Conservation (phyloP, 2,888 invertebrate species). For the Eupithecia insigniata region DNA sequence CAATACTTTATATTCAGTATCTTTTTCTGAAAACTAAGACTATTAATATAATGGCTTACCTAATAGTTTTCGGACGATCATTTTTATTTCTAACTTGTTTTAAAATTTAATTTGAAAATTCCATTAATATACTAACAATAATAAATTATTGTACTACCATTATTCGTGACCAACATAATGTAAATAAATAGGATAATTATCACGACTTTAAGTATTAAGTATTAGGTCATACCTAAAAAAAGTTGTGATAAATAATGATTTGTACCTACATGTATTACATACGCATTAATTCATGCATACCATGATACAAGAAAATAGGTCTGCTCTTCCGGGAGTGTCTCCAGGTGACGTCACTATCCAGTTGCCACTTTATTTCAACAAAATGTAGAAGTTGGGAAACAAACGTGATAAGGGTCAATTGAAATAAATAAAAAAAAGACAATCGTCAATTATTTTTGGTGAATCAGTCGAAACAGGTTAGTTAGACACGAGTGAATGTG, state of each 20-base stretch:
- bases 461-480: too few relatives aligned
- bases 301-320: too few relatives aligned
- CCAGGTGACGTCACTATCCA: too few relatives aligned
- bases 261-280: not conserved
- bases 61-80: slow-evolving; percentile 18
- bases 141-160: slow-evolving; percentile 1
- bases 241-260: not conserved
- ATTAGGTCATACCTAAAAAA: too few relatives aligned
- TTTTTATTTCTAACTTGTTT: slow-evolving; percentile 21
- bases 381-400: too few relatives aligned
- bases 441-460: too few relatives aligned
- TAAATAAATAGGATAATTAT: not conserved
- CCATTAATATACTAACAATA: not conserved
- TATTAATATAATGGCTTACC: slow-evolving; percentile 5
- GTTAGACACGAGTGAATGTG: too few relatives aligned
- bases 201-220: too few relatives aligned
- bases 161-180: not conserved
- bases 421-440: too few relatives aligned
- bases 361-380: too few relatives aligned
- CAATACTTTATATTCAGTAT: slow-evolving; percentile 48
- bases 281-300: not conserved
- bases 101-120: not conserved
- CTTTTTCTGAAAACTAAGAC: slow-evolving; percentile 26
- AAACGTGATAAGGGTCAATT: too few relatives aligned
- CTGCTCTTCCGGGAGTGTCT: too few relatives aligned